A percentile compares a stretch with the other conserved stretches of the same genome.
These are phyloP conservation scores for Fregata magnificens DNA, from an alignment of 2,113 vertebrate genomes.

Conservation along the genomic window DNA sequence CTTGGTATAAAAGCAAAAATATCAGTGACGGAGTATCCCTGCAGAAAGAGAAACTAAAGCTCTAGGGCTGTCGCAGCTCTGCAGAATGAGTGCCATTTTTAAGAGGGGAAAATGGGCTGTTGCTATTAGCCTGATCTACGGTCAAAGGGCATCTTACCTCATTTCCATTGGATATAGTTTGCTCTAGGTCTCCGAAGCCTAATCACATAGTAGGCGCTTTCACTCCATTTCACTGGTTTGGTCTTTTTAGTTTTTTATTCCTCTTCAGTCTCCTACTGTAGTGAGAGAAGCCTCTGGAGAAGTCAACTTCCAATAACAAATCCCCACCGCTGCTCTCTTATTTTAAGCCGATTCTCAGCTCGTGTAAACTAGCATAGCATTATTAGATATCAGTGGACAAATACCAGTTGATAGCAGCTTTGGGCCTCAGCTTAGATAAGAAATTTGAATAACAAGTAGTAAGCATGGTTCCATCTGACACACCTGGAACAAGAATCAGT, in stretches of 20 bases:
- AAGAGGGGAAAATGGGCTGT: background rate
- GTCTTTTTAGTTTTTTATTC: background rate
- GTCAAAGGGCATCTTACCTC: background rate
- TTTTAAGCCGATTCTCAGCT: background rate
- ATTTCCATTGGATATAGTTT: background rate
- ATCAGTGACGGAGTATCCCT: background rate
- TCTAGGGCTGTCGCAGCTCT: background rate
- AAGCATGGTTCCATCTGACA: background rate
- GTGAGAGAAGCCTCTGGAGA: background rate
- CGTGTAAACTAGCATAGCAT: background rate
- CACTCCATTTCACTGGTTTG: background rate
- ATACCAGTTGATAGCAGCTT: background rate
- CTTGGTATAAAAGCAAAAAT: background rate
- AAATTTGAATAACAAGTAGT: background rate
- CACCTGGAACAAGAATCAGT: background rate
- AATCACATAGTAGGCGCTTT: background rate
- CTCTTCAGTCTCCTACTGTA: background rate
- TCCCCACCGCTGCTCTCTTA: background rate
- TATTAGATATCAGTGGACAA: background rate
- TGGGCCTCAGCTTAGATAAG: background rate
- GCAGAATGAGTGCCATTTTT: background rate
- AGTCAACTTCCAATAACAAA: background rate
- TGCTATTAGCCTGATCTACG: background rate
- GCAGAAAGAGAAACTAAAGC: background rate
- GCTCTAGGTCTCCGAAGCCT: background rate